Evolutionary conservation across 92 coral and sea anemone genomes (phyloP), one percentile per base, ranked within the genome.

Genomic region (Zoanthus sansibaricus): DNA sequence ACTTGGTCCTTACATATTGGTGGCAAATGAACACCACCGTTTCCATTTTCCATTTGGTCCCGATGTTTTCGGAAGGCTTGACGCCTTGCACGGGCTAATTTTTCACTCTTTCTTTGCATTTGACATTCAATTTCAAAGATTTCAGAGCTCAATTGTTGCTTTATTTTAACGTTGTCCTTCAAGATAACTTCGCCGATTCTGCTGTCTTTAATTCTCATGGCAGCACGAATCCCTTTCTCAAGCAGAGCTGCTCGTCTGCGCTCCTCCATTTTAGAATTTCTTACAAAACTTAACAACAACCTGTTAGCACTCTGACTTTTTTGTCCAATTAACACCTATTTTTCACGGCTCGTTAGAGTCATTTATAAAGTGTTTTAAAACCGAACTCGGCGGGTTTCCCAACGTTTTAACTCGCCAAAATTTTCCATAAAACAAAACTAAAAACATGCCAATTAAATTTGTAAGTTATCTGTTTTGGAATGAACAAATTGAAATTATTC

Each of bases 151-250:
- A 80, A 6, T 64, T 80, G 66, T 20, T 80, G 64, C 10, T 49
- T 49, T 46, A 37, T 70, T 46, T 80, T 80, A 33, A 80, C 75
- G 25, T 80, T 80, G 32, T 80, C 85, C 85, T 80, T 80, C 75
- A 80, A 80, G 46, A 80, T 80, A 5, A 80, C 85, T 11, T 52
- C 70, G 4, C 85, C 85, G 49, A 67, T 17, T 80, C 47, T 80
- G 20, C 85, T 80, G 85, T 62, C 71, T 66, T 66, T 80, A 3
- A 80, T 64, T 69, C 45, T 80, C 85, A 80, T 67, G 66, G 85
- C 85, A 80, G 75, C 85, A 12, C 75, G 85, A 32, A 67, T 20
- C 5, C 75, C 85, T 80, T 80, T 80, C 44, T 80, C 75, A 13
- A 66, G 56, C 31, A 72, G 21, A n/a, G 16, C 9, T 44, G 74